phyloP scores from a whole-genome alignment of 92 coral and sea anemone species.

The Umimayanthus kanabou region DNA sequence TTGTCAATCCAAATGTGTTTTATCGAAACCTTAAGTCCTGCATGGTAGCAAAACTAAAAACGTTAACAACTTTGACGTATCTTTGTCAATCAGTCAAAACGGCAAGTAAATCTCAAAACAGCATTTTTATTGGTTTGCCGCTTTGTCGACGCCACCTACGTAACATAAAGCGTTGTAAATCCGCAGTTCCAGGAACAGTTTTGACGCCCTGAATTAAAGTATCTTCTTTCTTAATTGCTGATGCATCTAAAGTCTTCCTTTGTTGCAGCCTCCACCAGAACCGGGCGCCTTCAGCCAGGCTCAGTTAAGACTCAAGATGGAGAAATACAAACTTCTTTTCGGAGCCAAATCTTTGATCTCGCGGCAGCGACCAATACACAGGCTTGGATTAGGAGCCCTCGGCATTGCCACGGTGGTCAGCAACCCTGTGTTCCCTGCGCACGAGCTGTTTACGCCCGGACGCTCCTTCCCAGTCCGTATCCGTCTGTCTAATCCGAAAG shows the following conservation, averaged over 20 bases:
- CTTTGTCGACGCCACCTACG: too few species aligned
- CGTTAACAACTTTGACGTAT: too few species aligned
- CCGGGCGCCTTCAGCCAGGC: conserved; percentile 32
- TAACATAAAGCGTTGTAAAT: too few species aligned
- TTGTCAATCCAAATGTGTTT: too few species aligned
- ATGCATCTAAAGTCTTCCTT: not conserved
- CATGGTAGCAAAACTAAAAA: too few species aligned
- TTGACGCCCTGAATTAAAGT: not conserved
- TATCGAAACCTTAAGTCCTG: too few species aligned
- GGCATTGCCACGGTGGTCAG: conserved; percentile 43
- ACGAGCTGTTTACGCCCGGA: conserved; percentile 48
- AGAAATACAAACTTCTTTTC: conserved; percentile 42
- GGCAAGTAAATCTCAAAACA: too few species aligned
- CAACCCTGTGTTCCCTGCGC: conserved; percentile 42
- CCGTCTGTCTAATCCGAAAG: conserved; percentile 30
- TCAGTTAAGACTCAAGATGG: conserved; percentile 21
- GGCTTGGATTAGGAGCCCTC: conserved; percentile 38
- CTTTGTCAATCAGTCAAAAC: too few species aligned
- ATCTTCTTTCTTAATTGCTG: not conserved
- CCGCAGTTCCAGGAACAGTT: too few species aligned
- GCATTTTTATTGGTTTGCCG: too few species aligned
- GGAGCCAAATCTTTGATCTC: conserved; percentile 19
- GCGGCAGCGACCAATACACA: conserved; percentile 41
- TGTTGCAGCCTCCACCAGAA: conserved; percentile 19
- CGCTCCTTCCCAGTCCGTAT: conserved; percentile 49